A percentile compares a stretch with the other conserved stretches of the same genome.
phyloP scores from a whole-genome alignment of 1,140 invertebrate species.

The Polyergus mexicanus region DNA sequence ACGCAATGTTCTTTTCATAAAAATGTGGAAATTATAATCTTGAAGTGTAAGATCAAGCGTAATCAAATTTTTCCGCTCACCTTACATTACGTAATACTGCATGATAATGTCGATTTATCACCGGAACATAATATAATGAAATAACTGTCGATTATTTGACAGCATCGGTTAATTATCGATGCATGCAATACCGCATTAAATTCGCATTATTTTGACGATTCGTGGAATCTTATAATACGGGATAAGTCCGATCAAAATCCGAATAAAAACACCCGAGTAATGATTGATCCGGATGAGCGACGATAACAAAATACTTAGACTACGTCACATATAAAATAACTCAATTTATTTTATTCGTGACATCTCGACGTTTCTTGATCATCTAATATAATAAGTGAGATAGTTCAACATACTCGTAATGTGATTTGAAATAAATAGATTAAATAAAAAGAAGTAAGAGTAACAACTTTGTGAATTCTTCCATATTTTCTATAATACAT shows the following conservation, averaged over 20 bases:
- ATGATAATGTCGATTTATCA: constrained; percentile 21
- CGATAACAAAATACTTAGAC: neutral
- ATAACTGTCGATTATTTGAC: constrained; percentile 26
- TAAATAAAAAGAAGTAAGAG: neutral
- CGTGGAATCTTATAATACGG: neutral
- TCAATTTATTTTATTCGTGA: constrained; percentile 6
- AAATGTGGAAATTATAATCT: neutral
- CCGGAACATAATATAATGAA: constrained; percentile 20
- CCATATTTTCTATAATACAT: neutral
- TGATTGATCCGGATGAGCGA: neutral
- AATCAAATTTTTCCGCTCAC: neutral
- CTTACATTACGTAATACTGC: neutral
- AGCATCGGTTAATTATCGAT: neutral
- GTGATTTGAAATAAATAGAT: neutral
- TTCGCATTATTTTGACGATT: constrained; percentile 37
- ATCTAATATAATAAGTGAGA: neutral
- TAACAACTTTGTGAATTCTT: neutral
- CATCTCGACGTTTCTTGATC: neutral
- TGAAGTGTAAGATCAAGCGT: neutral
- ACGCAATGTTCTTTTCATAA: neutral
- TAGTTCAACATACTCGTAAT: neutral
- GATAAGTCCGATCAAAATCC: constrained; percentile 25
- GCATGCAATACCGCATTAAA: constrained; percentile 25
- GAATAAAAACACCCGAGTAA: constrained; percentile 23
- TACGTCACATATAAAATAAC: constrained; percentile 8